Evolutionary conservation across 2,113 vertebrate genomes (phyloP), one percentile per base, ranked within the genome.

Genomic region (Neolamprologus tretocephalus): DNA sequence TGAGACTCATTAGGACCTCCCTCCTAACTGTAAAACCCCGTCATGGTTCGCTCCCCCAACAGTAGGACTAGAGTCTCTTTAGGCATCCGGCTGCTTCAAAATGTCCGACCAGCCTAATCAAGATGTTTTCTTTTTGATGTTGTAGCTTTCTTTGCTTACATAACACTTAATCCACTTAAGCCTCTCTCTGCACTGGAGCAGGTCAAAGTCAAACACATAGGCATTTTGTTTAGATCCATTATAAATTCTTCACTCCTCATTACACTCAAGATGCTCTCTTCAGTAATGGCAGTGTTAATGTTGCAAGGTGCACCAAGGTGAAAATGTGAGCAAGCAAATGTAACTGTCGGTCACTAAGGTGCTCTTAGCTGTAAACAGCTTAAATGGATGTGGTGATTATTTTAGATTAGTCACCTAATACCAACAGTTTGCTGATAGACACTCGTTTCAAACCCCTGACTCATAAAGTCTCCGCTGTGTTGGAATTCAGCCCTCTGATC

Each of bases 1-100:
- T 5, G 91, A 93, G 92, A 82, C 92, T 93, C 92, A 82, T 94
- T 94, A 94, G 88, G 54, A 82, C 61, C 84, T 88, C 86, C 81
- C 89, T 90, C 83, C 47, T 86, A 90, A 84, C 86, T 81, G 86
- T 85, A 86, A 88, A 86, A 81, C 51, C 63, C 53, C 21, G 73
- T 86, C 91, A 90, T 35, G 91, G 87, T 92, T 83, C 3, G 9
- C 63, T 91, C 84, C 80, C 88, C 13, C 51, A 91, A 90, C 91
- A 28, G 81, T 2, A 61, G 78, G 26, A 31, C 81, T 7, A 42
- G 71, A 40, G 83, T 85, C 87, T 63, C 86, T 87, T 82, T 57
- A 53, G 51, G 61, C 79, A 63, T 88, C 86, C 71, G 81, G 79
- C 88, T 54, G 71, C 71, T 80, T 92, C 51, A 84, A 21, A 58